phyloP scores from a whole-genome alignment of 2,113 vertebrate species.

The Odocoileus virginianus region DNA sequence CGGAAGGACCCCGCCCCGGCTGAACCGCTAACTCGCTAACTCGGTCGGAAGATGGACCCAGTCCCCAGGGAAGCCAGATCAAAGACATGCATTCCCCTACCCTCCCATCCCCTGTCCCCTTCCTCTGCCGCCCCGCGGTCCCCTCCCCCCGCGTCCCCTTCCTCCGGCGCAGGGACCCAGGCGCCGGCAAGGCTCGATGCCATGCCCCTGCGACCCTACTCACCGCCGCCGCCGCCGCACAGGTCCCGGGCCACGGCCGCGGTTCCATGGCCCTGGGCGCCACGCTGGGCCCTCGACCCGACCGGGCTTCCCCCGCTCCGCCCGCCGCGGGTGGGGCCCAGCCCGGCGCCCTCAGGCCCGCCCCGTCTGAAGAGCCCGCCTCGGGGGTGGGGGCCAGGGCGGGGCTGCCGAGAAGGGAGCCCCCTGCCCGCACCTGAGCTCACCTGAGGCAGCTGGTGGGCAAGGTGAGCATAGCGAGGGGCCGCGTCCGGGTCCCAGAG shows the following conservation, averaged over 20 bases:
- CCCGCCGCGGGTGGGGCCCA: not conserved
- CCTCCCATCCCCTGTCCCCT: not conserved
- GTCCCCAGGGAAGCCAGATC: not conserved
- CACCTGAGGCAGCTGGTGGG: not conserved
- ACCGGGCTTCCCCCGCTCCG: conserved; percentile 10
- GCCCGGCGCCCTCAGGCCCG: not conserved
- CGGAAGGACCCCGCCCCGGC: not conserved
- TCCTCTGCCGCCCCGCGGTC: not conserved
- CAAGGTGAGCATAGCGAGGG: fast-evolving
- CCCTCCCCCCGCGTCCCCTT: not conserved
- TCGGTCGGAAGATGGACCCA: not conserved
- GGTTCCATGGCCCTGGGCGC: conserved; percentile 23
- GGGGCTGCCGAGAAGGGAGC: not conserved
- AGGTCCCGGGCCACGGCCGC: not conserved
- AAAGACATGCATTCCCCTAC: not conserved
- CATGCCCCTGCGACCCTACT: not conserved
- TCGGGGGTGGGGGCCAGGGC: not conserved
- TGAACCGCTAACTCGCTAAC: conserved; percentile 21
- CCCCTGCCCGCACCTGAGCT: not conserved
- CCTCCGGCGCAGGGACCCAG: not conserved
- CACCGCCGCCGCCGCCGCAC: not conserved
- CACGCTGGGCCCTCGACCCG: not conserved
- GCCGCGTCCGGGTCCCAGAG: not conserved
- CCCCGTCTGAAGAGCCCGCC: not conserved
- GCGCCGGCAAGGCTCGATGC: not conserved